Evolutionary conservation across 1,140 invertebrate genomes (phyloP).

Genomic region (Epicauta chinensis): DNA sequence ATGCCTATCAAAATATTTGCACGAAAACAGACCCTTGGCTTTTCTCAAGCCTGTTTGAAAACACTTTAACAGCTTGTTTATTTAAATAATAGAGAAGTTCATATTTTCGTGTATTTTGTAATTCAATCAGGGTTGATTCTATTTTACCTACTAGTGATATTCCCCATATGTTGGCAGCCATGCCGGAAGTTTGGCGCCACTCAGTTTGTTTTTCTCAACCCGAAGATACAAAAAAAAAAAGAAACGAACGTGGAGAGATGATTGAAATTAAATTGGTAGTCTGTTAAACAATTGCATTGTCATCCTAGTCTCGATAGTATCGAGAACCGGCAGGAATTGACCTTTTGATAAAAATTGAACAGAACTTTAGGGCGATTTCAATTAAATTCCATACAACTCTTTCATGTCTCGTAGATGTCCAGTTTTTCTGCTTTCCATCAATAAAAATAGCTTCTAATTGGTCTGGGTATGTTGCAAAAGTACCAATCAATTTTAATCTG

Average conservation of each 20-base stretch:
- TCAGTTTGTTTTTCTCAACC: constrained; percentile 37
- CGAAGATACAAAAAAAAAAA: background rate
- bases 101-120: constrained; percentile 37
- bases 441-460: no score
- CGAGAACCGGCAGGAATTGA: constrained; percentile 31
- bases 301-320: no score
- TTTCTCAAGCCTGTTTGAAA: constrained; percentile 37
- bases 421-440: no score
- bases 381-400: no score
- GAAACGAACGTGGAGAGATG: no score
- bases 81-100: constrained; percentile 41
- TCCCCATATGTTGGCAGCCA: constrained; percentile 39
- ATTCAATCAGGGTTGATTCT: constrained; percentile 35
- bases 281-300: no score
- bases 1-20: constrained; percentile 28
- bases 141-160: constrained; percentile 39
- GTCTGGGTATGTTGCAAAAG: no score
- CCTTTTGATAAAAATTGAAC: constrained; percentile 26
- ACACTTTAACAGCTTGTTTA: constrained; percentile 41
- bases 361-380: no score
- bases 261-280: no score
- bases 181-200: constrained; percentile 40
- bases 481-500: no score
- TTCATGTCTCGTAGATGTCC: no score
- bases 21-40: constrained; percentile 30